A percentile compares a stretch with the other conserved stretches of the same genome.
phyloP scores from a whole-genome alignment of 2,113 vertebrate genomes.

The Trematomus loennbergii region DNA sequence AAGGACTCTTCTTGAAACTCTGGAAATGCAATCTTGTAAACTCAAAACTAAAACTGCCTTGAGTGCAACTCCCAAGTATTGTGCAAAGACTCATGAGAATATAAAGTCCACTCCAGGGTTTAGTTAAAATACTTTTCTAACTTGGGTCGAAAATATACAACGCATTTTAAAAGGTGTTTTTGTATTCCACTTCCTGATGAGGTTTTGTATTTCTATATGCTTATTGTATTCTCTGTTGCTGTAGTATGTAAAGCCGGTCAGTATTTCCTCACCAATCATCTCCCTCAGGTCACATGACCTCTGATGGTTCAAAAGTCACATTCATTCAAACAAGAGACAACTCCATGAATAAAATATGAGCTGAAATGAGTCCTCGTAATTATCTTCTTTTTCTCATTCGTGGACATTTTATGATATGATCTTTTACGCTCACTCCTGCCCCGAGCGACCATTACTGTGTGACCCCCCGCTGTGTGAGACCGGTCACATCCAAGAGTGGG shows the following conservation, averaged over 20 bases:
- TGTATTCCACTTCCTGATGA: neutral
- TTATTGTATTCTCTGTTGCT: neutral
- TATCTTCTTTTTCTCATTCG: constrained; percentile 8
- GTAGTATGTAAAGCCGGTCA: neutral
- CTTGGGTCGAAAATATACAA: too few species aligned
- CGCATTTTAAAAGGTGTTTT: too few species aligned
- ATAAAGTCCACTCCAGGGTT: too few species aligned
- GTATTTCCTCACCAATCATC: neutral
- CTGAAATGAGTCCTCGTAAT: constrained; percentile 34
- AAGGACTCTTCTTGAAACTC: too few species aligned
- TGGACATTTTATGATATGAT: constrained; percentile 7
- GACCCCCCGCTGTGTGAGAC: neutral
- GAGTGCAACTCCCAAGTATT: too few species aligned
- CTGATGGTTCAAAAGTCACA: constrained; percentile 11
- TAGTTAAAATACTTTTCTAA: too few species aligned
- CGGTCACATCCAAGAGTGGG: neutral
- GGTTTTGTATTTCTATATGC: neutral
- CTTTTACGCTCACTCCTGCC: constrained; percentile 16
- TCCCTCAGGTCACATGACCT: neutral
- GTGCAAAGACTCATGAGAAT: too few species aligned
- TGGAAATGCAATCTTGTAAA: too few species aligned
- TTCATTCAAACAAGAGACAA: constrained; percentile 8
- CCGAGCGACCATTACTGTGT: constrained; percentile 1
- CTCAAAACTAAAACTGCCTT: too few species aligned
- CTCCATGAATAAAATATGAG: constrained; percentile 44